These are phyloP conservation scores for Haplotaxodon microlepis DNA, from an alignment of 2,113 vertebrate genomes.

Conservation along the genomic window DNA sequence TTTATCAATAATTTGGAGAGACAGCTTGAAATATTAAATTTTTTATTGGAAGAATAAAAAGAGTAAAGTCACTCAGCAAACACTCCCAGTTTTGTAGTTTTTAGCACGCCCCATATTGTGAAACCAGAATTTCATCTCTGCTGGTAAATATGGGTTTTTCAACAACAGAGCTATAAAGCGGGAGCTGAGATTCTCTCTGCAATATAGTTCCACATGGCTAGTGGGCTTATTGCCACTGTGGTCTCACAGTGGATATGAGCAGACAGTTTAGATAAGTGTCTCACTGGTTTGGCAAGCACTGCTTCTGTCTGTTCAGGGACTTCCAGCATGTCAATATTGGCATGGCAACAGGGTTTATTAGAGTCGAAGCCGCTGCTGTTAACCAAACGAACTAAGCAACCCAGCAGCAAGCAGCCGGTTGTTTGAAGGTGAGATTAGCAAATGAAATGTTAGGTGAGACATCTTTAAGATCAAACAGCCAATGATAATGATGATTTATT, in stretches of 20 bases:
- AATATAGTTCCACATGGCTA: not conserved
- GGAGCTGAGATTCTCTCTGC: not conserved
- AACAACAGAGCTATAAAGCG: not conserved
- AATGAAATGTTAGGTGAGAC: not conserved
- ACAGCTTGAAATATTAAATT: slow-evolving; percentile 9
- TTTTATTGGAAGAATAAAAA: slow-evolving; percentile 17
- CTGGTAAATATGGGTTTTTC: not conserved
- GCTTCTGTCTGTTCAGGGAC: slow-evolving; percentile 43
- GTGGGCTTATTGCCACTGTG: slow-evolving; percentile 26
- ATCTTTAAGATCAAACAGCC: not conserved
- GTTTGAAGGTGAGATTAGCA: slow-evolving; percentile 35
- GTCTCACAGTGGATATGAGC: slow-evolving; percentile 33
- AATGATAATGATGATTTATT: not conserved
- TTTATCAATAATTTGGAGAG: not conserved
- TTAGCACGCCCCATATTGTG: not conserved
- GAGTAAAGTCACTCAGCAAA: not conserved
- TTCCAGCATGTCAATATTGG: slow-evolving; percentile 56
- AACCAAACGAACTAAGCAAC: slow-evolving; percentile 42
- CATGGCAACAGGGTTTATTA: slow-evolving; percentile 42
- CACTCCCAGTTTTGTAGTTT: slow-evolving; percentile 5
- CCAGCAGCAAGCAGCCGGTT: not conserved
- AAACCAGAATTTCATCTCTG: not conserved
- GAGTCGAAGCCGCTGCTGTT: slow-evolving; percentile 26
- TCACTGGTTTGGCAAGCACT: slow-evolving; percentile 41
- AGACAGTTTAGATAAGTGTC: slow-evolving; percentile 59